Conservation (phyloP, 2,113 vertebrate species). For the Mungos mungo region DNA sequence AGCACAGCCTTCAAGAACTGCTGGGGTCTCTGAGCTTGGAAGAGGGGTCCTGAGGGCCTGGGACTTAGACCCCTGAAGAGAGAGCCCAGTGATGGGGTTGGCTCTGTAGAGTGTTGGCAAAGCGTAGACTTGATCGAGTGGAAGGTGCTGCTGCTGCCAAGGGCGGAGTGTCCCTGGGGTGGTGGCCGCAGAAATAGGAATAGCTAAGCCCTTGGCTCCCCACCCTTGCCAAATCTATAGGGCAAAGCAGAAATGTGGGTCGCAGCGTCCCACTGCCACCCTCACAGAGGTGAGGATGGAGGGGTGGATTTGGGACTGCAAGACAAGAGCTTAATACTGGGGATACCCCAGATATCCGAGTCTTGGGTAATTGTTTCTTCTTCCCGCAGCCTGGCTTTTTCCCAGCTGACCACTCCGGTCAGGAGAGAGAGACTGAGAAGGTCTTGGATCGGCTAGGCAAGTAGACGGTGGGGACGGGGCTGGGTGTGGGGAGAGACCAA, state of each 20-base stretch:
- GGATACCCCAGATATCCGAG: background rate
- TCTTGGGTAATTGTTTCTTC: slow-evolving; percentile 54
- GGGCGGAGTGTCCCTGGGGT: background rate
- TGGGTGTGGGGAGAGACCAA: background rate
- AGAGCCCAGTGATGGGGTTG: background rate
- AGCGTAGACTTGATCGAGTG: background rate
- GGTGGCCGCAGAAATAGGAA: background rate
- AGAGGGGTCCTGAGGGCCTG: background rate
- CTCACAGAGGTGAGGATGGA: background rate
- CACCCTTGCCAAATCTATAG: background rate
- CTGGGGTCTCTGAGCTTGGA: background rate
- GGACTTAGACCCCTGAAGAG: background rate
- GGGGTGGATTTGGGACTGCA: background rate
- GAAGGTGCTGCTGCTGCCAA: background rate
- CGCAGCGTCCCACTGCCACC: background rate
- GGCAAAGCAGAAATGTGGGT: background rate
- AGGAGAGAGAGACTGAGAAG: slow-evolving; percentile 21
- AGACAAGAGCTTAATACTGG: background rate
- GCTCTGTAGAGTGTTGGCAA: background rate
- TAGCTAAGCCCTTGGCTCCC: background rate
- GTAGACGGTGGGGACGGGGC: background rate
- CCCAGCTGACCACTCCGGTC: background rate
- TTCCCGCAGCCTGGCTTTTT: slow-evolving; percentile 71
- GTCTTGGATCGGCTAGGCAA: slow-evolving; percentile 68
- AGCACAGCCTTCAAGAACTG: background rate